Evolutionary conservation across 35 echinoderm and acorn worm species (phyloP).

Genomic region (Lytechinus pictus): DNA sequence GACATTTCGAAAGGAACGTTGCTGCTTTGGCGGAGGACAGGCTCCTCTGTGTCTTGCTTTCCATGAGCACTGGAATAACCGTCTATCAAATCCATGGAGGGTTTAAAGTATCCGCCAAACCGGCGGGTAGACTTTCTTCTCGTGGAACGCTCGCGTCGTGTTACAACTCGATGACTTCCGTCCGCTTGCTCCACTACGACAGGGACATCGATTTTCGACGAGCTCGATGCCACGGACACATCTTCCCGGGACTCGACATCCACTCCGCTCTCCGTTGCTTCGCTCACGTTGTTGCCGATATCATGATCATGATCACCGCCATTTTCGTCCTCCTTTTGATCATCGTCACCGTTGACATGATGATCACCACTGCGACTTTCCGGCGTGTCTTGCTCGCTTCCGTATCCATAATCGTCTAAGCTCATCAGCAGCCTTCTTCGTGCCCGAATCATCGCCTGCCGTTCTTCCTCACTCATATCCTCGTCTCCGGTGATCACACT

Average conservation of each 20-base stretch:
- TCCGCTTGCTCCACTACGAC: conserved; percentile 11
- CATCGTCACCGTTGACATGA: no score
- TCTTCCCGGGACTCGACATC: neutral
- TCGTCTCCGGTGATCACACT: neutral
- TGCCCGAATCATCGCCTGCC: neutral
- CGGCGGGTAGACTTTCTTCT: neutral
- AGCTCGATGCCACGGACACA: neutral
- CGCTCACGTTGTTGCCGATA: neutral
- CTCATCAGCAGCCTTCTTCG: neutral
- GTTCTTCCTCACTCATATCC: conserved; percentile 17
- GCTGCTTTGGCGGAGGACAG: neutral
- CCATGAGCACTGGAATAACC: neutral
- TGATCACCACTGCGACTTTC: neutral
- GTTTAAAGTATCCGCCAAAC: neutral
- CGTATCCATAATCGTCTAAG: conserved; percentile 43
- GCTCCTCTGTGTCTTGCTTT: neutral
- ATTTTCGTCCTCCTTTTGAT: neutral
- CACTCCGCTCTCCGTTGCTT: neutral
- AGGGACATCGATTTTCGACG: neutral
- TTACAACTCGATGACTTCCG: neutral
- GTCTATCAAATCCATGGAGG: neutral
- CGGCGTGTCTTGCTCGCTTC: neutral
- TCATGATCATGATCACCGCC: neutral
- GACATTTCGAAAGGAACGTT: conserved; percentile 33
- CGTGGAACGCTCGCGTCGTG: no score